Evolutionary conservation across 2,888 invertebrate species (phyloP).

Genomic region (Teleogryllus oceanicus): DNA sequence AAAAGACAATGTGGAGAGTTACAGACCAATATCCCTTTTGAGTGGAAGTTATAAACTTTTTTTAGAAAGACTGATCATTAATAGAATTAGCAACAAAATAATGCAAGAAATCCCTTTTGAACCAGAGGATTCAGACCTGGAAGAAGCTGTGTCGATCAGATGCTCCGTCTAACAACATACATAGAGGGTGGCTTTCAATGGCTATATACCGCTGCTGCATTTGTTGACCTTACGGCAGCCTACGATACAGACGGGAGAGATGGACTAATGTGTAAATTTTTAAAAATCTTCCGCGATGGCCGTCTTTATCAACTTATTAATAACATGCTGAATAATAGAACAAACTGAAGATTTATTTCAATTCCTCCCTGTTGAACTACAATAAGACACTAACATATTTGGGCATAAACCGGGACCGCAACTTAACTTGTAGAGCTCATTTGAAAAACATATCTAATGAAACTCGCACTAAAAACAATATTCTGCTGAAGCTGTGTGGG

Average conservation of each 20-base stretch:
- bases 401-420: neutral
- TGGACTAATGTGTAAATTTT: neutral
- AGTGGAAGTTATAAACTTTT: no score
- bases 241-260: neutral
- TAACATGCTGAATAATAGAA: neutral
- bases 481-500: neutral
- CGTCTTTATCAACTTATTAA: neutral
- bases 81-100: neutral
- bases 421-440: neutral
- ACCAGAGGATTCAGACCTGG: constrained; percentile 32
- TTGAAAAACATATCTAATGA: neutral
- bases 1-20: no score
- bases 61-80: no score
- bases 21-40: no score
- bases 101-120: constrained; percentile 21
- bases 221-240: neutral
- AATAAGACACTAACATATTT: neutral
- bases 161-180: constrained; percentile 31
- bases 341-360: neutral
- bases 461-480: neutral
- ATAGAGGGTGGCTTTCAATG: constrained; percentile 33
- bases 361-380: neutral
- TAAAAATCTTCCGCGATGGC: neutral
- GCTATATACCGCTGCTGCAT: constrained; percentile 30
- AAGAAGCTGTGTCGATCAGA: constrained; percentile 33